Conservation (phyloP, 2,797 vertebrate species). For the Macropodus opercularis region DNA sequence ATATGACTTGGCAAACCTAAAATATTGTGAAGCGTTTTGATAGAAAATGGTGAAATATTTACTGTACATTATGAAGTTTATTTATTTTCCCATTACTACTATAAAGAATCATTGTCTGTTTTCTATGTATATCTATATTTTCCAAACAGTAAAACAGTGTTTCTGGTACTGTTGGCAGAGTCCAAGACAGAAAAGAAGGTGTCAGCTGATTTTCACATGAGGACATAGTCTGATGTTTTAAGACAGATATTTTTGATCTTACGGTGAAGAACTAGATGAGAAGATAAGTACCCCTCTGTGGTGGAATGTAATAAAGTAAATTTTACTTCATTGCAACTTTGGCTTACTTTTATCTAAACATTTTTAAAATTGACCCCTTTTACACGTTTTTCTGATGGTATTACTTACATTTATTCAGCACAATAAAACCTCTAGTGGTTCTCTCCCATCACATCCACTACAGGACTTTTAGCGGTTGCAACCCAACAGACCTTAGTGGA, state of each 20-base stretch:
- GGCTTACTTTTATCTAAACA: not conserved
- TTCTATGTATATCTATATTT: slow-evolving; percentile 57
- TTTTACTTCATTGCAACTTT: not conserved
- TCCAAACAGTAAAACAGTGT: slow-evolving; percentile 46
- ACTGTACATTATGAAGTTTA: slow-evolving; percentile 70
- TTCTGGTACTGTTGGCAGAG: slow-evolving; percentile 47
- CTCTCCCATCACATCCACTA: no score
- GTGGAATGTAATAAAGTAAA: slow-evolving; percentile 3
- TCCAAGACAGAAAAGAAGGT: slow-evolving; percentile 34
- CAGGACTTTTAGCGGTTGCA: no score
- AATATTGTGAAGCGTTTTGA: slow-evolving; percentile 47
- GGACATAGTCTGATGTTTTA: slow-evolving; percentile 29
- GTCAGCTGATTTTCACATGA: slow-evolving; percentile 35
- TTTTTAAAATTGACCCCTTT: not conserved
- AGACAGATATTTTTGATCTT: slow-evolving; percentile 22
- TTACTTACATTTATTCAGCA: no score
- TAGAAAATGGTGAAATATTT: slow-evolving; percentile 49
- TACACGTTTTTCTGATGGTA: no score
- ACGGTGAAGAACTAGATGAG: slow-evolving; percentile 1
- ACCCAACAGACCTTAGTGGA: no score
- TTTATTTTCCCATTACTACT: slow-evolving; percentile 75
- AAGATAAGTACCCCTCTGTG: slow-evolving; percentile 3
- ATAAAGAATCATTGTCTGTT: slow-evolving; percentile 61
- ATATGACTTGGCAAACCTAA: slow-evolving; percentile 47
- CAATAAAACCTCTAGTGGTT: no score